Percentiles rank a stretch among this genome's conserved stretches.
Conservation (phyloP, 1,140 invertebrate species). For the Ephestia elutella region DNA sequence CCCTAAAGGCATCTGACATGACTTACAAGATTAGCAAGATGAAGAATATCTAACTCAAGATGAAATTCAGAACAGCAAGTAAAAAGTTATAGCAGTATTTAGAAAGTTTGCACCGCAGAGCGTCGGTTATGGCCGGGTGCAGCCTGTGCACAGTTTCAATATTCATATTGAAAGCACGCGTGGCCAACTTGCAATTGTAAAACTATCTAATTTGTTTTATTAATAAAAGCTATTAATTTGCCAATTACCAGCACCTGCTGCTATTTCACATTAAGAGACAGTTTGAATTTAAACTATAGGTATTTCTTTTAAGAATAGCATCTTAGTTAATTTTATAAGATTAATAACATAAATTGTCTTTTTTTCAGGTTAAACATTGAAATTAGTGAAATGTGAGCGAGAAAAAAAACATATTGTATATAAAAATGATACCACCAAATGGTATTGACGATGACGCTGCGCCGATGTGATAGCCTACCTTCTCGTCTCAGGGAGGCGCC, state of each 20-base stretch:
- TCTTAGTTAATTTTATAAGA: no score
- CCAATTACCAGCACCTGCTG: no score
- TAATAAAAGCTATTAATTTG: no score
- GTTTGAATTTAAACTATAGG: no score
- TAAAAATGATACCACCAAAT: slow-evolving; percentile 54
- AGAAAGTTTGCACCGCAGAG: neutral
- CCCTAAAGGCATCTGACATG: neutral
- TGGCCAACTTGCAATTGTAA: neutral
- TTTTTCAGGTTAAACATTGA: neutral
- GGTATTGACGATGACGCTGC: slow-evolving; percentile 50
- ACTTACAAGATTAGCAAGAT: neutral
- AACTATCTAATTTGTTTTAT: neutral
- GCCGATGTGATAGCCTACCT: slow-evolving; percentile 65
- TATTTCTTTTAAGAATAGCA: no score
- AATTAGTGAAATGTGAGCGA: slow-evolving; percentile 21
- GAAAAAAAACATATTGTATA: neutral
- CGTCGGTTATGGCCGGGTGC: neutral
- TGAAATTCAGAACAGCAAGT: no score
- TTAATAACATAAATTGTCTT: neutral
- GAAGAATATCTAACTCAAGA: no score
- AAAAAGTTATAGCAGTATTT: neutral
- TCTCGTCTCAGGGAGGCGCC: slow-evolving; percentile 40
- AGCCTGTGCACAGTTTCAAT: neutral
- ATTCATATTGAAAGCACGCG: neutral
- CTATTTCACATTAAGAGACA: no score